A percentile compares a stretch with the other conserved stretches of the same genome.
Conservation (phyloP, 2,797 vertebrate species). For the Acanthis flammea region DNA sequence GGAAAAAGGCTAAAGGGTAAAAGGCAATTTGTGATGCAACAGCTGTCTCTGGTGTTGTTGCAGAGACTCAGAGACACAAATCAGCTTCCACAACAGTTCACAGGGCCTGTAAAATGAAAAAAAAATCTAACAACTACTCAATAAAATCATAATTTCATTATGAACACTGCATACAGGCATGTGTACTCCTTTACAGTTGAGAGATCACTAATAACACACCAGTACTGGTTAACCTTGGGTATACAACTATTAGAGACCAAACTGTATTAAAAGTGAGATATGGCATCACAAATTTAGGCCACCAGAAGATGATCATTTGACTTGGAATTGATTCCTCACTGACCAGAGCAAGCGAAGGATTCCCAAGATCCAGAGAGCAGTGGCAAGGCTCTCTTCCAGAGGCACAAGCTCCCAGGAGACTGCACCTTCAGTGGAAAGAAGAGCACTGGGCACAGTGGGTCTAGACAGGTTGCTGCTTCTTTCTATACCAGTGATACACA, state of each 20-base stretch:
- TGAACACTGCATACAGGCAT: not conserved
- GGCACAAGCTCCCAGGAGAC: not conserved
- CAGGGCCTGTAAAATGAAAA: not conserved
- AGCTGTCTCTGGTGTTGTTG: not conserved
- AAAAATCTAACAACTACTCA: not conserved
- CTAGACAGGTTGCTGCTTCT: not conserved
- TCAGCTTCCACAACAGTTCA: not conserved
- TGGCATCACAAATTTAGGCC: not conserved
- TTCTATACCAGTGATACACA: not conserved
- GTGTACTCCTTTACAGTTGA: not conserved
- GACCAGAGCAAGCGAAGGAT: not conserved
- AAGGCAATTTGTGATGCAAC: not conserved
- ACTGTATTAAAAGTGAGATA: not conserved
- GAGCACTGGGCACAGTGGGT: not conserved
- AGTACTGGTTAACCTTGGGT: not conserved
- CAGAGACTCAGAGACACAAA: not conserved
- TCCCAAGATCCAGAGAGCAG: not conserved
- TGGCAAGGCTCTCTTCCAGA: not conserved
- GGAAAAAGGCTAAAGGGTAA: not conserved
- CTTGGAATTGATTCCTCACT: not conserved
- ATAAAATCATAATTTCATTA: not conserved
- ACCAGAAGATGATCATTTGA: not conserved
- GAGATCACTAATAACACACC: not conserved
- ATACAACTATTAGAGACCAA: not conserved
- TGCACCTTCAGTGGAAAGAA: not conserved